Conservation (phyloP, 2,113 vertebrate genomes). For the Aegotheles bennettii region DNA sequence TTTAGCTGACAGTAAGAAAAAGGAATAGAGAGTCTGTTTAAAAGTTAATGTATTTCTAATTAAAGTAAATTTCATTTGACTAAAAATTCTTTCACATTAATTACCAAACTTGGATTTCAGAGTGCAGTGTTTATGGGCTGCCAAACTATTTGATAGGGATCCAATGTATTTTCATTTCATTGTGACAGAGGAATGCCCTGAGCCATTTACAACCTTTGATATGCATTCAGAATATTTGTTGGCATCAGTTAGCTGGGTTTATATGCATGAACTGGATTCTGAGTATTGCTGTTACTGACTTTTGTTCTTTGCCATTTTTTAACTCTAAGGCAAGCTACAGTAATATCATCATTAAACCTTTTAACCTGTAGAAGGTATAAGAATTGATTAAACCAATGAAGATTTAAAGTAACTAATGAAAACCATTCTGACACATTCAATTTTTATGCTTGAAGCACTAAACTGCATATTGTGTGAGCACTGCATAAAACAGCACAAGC, state of each 20-base stretch:
- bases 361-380: not conserved
- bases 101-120: conserved; percentile 23
- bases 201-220: conserved; percentile 17
- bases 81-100: not conserved
- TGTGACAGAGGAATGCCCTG: not conserved
- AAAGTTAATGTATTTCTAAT: conserved; percentile 18
- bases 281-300: not conserved
- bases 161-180: not conserved
- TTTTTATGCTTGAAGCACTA: not conserved
- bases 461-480: not conserved
- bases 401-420: not conserved
- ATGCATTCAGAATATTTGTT: not conserved
- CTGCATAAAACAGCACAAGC: not conserved
- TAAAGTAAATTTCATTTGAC: conserved; percentile 2
- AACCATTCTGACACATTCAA: not conserved
- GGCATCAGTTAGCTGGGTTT: not conserved
- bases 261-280: not conserved
- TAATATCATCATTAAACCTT: not conserved
- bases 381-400: not conserved
- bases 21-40: not conserved
- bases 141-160: not conserved
- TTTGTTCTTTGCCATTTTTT: not conserved
- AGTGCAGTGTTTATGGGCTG: not conserved
- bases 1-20: not conserved
- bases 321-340: not conserved